These are phyloP conservation scores for Lycodopsis pacificus DNA, from an alignment of 2,797 vertebrate species.

Conservation along the genomic window DNA sequence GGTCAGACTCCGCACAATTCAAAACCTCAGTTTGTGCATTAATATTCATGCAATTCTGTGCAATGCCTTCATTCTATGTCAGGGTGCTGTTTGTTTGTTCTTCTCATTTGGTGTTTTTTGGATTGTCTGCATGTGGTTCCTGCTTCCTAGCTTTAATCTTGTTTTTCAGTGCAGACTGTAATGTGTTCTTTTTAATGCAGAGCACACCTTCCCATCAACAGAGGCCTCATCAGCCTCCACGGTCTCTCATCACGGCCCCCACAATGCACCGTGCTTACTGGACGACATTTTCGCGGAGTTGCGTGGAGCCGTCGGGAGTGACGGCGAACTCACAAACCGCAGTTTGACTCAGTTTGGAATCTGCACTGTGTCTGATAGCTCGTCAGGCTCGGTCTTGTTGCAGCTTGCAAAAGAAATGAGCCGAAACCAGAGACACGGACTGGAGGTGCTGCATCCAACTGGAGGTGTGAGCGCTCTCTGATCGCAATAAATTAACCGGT, in stretches of 20 bases:
- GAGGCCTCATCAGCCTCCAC: background rate
- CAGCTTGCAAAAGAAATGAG: conserved; percentile 37
- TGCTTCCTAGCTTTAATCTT: background rate
- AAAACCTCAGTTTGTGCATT: background rate
- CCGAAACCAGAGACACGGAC: conserved; percentile 8
- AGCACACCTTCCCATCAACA: background rate
- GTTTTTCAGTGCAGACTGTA: background rate
- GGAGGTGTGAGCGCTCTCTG: conserved; percentile 59
- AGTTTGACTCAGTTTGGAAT: conserved; percentile 70
- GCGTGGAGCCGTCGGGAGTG: conserved; percentile 39
- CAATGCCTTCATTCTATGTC: background rate
- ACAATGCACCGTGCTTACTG: conserved; percentile 46
- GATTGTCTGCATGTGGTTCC: background rate
- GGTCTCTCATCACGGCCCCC: background rate
- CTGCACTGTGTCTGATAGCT: conserved; percentile 50
- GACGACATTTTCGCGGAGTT: conserved; percentile 65
- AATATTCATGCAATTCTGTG: background rate
- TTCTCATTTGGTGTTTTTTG: background rate
- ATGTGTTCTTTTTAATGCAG: background rate
- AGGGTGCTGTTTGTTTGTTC: background rate
- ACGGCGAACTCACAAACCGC: conserved; percentile 35
- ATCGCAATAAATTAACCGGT: background rate
- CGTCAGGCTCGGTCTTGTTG: conserved; percentile 26
- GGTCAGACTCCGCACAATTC: conserved; percentile 58
- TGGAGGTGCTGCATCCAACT: conserved; percentile 61